Percentiles rank a stretch among this genome's conserved stretches.
phyloP scores from a whole-genome alignment of 2,797 vertebrate species.

The Paratrypauchen microcephalus region DNA sequence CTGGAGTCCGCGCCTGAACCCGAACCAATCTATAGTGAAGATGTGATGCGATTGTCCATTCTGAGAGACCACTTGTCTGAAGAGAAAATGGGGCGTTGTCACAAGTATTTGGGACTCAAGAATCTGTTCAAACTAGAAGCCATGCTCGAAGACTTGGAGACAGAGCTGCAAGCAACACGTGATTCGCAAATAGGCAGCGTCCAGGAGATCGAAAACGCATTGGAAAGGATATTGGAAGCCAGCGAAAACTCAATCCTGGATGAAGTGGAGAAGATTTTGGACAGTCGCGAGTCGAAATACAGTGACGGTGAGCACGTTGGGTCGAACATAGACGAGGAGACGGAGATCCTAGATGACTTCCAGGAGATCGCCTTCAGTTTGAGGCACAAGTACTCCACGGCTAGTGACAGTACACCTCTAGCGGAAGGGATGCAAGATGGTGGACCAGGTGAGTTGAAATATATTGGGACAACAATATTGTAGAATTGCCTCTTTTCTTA shows the following conservation, averaged over 20 bases:
- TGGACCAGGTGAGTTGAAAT: constrained; percentile 69
- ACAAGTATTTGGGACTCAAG: constrained; percentile 78
- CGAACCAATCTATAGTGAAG: constrained; percentile 74
- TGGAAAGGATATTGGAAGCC: constrained; percentile 85
- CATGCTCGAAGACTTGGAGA: constrained; percentile 84
- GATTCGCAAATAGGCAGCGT: constrained; percentile 50
- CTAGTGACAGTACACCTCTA: constrained; percentile 74
- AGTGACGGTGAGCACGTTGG: constrained; percentile 62
- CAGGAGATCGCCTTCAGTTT: constrained; percentile 91
- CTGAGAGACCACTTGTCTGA: constrained; percentile 82
- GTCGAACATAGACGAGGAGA: constrained; percentile 80
- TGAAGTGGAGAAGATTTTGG: constrained; percentile 83
- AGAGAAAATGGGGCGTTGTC: constrained; percentile 71
- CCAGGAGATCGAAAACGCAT: constrained; percentile 76
- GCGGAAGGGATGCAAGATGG: constrained; percentile 37
- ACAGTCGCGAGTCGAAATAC: constrained; percentile 58
- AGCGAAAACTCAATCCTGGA: constrained; percentile 86
- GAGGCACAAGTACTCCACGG: constrained; percentile 81
- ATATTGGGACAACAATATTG: neutral
- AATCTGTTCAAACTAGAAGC: constrained; percentile 82
- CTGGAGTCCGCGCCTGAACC: neutral
- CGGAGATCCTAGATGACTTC: constrained; percentile 84
- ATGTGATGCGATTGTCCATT: constrained; percentile 74
- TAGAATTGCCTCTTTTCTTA: neutral
- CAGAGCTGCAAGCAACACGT: constrained; percentile 77